Evolutionary conservation across 2,888 invertebrate genomes (phyloP).

Genomic region (Dione juno): DNA sequence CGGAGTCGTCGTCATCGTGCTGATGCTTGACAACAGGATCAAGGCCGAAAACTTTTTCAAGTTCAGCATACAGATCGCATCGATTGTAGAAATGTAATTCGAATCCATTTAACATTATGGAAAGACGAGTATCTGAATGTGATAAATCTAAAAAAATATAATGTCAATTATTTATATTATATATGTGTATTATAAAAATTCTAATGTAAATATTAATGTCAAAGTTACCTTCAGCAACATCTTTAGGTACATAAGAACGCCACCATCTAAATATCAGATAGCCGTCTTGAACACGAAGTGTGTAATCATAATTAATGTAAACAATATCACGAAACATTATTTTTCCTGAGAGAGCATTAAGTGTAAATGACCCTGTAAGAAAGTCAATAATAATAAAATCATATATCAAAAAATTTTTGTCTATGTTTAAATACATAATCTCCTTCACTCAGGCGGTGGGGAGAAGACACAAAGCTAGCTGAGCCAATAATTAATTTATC

Average conservation of each 20-base stretch:
- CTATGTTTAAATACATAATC: too few relatives aligned
- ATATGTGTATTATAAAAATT: not conserved
- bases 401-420: not conserved
- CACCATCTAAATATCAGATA: conserved; percentile 99
- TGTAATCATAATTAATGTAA: conserved; percentile 96
- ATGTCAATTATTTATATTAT: too few relatives aligned
- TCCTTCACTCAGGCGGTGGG: too few relatives aligned
- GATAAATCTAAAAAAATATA: conserved; percentile 89
- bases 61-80: conserved; percentile 91
- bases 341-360: conserved; percentile 98
- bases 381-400: conserved; percentile 28
- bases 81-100: conserved; percentile 98
- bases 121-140: conserved; percentile 95
- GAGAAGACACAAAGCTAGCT: too few relatives aligned
- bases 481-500: too few relatives aligned
- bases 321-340: conserved; percentile 98
- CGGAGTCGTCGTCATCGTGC: conserved; percentile 81
- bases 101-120: conserved; percentile 95
- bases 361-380: conserved; percentile 93
- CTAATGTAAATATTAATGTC: not conserved
- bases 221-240: conserved; percentile 93
- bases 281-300: conserved; percentile 96
- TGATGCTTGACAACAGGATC: conserved; percentile 90
- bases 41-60: conserved; percentile 94
- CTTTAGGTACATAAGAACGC: conserved; percentile 97